phyloP scores from a whole-genome alignment of 2,113 vertebrate genomes.

The Toxotes chatareus region DNA sequence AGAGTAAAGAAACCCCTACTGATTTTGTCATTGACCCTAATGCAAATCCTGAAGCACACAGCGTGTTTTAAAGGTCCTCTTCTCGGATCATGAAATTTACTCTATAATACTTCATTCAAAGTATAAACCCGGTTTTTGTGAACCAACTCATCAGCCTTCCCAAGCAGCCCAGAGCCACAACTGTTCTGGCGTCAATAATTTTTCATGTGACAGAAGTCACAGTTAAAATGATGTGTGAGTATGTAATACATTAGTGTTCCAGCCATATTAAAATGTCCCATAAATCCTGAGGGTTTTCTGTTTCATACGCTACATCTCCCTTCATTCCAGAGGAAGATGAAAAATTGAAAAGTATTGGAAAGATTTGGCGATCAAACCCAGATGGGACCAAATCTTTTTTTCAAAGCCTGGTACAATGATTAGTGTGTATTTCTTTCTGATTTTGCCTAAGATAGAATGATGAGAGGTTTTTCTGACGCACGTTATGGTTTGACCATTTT shows the following conservation, averaged over 20 bases:
- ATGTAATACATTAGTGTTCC: constrained; percentile 65
- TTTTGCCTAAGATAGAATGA: constrained; percentile 52
- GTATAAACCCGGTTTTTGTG: constrained; percentile 41
- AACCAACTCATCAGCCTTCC: constrained; percentile 30
- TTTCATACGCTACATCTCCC: constrained; percentile 60
- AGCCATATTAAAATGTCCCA: constrained; percentile 61
- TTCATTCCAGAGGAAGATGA: constrained; percentile 22
- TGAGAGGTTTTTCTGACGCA: constrained; percentile 29
- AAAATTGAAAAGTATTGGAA: constrained; percentile 48
- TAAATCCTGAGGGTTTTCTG: constrained; percentile 67
- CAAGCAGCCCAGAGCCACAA: constrained; percentile 28
- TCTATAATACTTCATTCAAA: constrained; percentile 32
- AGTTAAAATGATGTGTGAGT: constrained; percentile 62
- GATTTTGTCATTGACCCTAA: constrained; percentile 1
- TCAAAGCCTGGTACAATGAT: constrained; percentile 58
- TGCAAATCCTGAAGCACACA: constrained; percentile 14
- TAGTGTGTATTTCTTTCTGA: constrained; percentile 44
- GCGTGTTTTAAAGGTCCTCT: constrained; percentile 31
- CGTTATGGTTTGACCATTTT: constrained; percentile 22
- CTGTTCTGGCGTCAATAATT: constrained; percentile 57
- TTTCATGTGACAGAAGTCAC: constrained; percentile 64
- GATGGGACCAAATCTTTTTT: constrained; percentile 61
- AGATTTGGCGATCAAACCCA: constrained; percentile 70
- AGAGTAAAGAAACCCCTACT: background rate
- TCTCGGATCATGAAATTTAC: constrained; percentile 46